Evolutionary conservation across 2,888 invertebrate genomes (phyloP), one percentile per base, ranked within the genome.

Genomic region (Germaria angustata): DNA sequence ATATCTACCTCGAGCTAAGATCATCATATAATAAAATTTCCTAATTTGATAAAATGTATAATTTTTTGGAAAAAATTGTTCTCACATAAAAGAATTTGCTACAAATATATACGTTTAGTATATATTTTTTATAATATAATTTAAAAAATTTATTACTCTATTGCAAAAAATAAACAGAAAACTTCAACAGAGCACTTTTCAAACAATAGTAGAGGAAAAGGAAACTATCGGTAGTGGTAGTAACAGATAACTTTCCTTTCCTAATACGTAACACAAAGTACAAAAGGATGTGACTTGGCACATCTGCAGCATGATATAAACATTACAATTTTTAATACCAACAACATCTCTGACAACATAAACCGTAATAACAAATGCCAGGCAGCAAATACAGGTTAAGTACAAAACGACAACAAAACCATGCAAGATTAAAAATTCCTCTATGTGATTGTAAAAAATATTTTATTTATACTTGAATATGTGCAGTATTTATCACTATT

Each of bases 281-380:
- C 65, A 55, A 84, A 57, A 84, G 75, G 79, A 84, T 79, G 76
- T 71, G 81, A 84, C 79, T 81, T 81, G 81, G 80, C 80, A 79
- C 84, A 85, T 81, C 84, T 84, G 85, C 82, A 77, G 44, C 73
- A 68, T 41, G 71, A 76, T 71, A 57, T 59, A 71, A 72, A 53
- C 17, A 77, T 41, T 41, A 69, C 55, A 79, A 76, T 65, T 51
- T 59, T 59, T 65, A 69, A 49, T 66, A 44, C 53, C 53, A 49
- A 46, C 66, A 63, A 49, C 55, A 61, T 15, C 20, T 46, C 17
- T 66, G 22, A 59, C 22, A 71, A 53, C 65, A 68, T 11, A 32
- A 32, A 68, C 22, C 53, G 15, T n/a, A 61, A 39, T 15, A 49
- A 46, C 46, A 63, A 63, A 61, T 36, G 32, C n/a, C 17, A 44